A percentile compares a stretch with the other conserved stretches of the same genome.
These are phyloP conservation scores for Motacilla alba DNA, from an alignment of 2,113 vertebrate genomes.

Conservation along the genomic window DNA sequence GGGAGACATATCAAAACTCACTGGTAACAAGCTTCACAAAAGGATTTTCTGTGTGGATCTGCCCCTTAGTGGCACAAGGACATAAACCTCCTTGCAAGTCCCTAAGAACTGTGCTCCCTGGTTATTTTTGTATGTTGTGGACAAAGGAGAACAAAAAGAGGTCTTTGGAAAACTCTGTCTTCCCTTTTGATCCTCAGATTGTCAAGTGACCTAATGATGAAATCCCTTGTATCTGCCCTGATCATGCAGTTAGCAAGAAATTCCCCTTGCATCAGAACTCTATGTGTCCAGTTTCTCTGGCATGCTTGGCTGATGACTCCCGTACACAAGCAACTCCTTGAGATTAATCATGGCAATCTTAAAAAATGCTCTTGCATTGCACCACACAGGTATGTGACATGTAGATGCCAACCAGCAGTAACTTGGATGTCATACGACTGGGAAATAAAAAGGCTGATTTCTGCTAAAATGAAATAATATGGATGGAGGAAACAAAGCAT, in stretches of 20 bases:
- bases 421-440: neutral
- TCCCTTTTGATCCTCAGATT: neutral
- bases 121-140: neutral
- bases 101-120: neutral
- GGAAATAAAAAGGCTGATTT: neutral
- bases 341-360: neutral
- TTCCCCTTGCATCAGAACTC: accelerated
- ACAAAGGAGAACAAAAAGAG: neutral
- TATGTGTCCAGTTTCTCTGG: neutral
- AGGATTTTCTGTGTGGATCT: neutral
- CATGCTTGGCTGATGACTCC: neutral
- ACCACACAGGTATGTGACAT: no score
- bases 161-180: neutral
- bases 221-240: neutral
- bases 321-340: neutral
- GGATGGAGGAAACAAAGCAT: neutral
- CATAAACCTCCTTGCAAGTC: neutral
- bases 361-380: neutral
- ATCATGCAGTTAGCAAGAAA: neutral
- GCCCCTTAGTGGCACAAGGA: neutral
- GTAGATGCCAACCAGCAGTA: neutral
- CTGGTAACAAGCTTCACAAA: neutral
- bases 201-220: neutral
- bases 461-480: neutral
- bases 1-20: neutral